Evolutionary conservation across 2,797 vertebrate species (phyloP), one percentile per base, ranked within the genome.

Genomic region (Melanotaenia pygmaea): DNA sequence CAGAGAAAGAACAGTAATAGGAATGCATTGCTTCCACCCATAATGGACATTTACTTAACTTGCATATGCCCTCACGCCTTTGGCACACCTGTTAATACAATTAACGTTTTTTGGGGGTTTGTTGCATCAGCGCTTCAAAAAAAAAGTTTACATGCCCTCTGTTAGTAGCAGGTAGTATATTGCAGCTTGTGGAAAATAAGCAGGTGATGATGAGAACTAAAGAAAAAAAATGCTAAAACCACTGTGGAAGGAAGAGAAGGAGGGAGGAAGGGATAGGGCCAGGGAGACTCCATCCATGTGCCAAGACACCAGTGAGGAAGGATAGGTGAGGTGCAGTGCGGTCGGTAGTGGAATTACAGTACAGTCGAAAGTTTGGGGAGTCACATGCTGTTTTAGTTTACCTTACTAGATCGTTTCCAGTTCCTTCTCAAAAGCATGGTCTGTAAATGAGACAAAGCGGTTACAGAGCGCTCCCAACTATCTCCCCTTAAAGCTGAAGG

Each of bases 361-460:
- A 84, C 83, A 92, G 76, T 83, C 56, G 30, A 69, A 79, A 24
- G 80, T 75, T 68, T 82, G 47, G 72, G 58, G 73, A 47, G 89
- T 92, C 77, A 93, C 94, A 96, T 96, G 96, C 92, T 94, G 94
- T 91, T 91, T 91, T 81, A 94, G 92, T 95, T 99, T 99, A 99
- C 98, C 97, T 99, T 99, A 98, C 97, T 97, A 94, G 97, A 96
- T 96, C 97, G 95, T 96, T 98, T 98, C 96, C 97, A 98, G 96
- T 95, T 98, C 96, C 97, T 98, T 97, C 96, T 98, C 96, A 96
- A 97, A 96, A 96, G 95, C 95, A 97, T 96, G 91, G 95, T 98
- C 98, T 99, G 97, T 92, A 96, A 98, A 98, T 93, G 93, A 98
- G 97, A 98, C 95, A 98, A 93, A 98, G 95, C 85, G 84, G 94